Evolutionary conservation across 2,888 invertebrate genomes (phyloP).

Genomic region (Drosophila falleni): DNA sequence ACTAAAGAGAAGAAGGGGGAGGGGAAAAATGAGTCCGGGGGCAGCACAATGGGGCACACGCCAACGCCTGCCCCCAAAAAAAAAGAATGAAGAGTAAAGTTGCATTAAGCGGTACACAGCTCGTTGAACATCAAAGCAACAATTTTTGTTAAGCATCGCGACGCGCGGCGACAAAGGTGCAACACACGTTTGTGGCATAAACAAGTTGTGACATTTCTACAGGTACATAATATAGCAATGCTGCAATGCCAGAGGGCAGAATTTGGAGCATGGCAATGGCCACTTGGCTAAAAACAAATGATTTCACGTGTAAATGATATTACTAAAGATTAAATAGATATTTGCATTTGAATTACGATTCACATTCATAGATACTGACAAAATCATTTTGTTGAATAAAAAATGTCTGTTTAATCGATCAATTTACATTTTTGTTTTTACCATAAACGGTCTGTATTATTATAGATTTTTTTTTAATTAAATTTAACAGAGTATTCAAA

Average conservation of each 20-base stretch:
- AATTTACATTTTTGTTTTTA: no score
- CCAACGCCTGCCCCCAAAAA: conserved; percentile 47
- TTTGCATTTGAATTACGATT: background rate
- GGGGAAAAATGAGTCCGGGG: background rate
- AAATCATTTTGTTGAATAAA: no score
- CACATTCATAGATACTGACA: background rate
- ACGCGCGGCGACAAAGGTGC: conserved; percentile 33
- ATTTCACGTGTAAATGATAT: background rate
- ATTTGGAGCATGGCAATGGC: conserved; percentile 16
- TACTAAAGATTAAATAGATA: background rate
- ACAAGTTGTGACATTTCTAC: conserved; percentile 67
- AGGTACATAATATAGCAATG: conserved; percentile 23
- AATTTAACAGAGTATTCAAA: conserved; percentile 7
- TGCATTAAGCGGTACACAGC: conserved; percentile 53
- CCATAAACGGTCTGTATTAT: no score
- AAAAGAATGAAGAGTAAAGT: conserved; percentile 23
- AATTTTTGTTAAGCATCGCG: conserved; percentile 19
- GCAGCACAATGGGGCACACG: conserved; percentile 33
- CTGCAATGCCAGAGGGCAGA: no score
- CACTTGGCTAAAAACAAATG: conserved; percentile 14
- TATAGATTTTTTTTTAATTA: background rate
- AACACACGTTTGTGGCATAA: conserved; percentile 57
- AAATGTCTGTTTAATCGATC: no score
- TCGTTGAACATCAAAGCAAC: conserved; percentile 74
- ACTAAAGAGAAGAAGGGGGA: background rate